Percentiles rank a stretch among this genome's conserved stretches.
Conservation (phyloP, 2,113 vertebrate species). For the Struthidea cinerea region DNA sequence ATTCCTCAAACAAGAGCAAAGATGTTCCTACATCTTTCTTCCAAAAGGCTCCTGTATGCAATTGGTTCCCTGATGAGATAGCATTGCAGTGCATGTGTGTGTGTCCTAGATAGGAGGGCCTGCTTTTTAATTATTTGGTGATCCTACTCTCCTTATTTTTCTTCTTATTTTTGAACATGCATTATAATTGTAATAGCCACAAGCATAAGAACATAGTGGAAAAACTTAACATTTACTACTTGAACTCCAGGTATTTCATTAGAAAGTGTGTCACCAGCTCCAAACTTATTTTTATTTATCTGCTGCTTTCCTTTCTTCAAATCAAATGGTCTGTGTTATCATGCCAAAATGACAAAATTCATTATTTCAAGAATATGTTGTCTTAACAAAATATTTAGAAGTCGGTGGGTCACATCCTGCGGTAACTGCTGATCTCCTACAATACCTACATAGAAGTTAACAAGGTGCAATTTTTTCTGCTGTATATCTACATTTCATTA, state of each 20-base stretch:
- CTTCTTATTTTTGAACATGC: neutral
- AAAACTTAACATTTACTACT: neutral
- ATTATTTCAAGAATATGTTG: neutral
- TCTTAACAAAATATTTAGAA: neutral
- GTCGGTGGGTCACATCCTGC: neutral
- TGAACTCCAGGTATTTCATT: neutral
- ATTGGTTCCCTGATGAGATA: slow-evolving; percentile 63
- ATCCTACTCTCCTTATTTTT: slow-evolving; percentile 16
- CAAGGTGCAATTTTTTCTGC: neutral
- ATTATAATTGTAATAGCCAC: slow-evolving; percentile 24
- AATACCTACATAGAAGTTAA: neutral
- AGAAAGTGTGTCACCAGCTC: neutral
- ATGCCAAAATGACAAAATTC: neutral
- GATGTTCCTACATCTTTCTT: slow-evolving; percentile 70
- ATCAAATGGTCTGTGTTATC: neutral
- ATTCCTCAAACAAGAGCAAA: slow-evolving; percentile 67
- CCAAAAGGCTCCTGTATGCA: slow-evolving; percentile 58
- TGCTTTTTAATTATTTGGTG: slow-evolving; percentile 49
- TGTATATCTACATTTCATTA: neutral
- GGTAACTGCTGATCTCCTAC: neutral
- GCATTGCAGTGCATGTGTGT: neutral
- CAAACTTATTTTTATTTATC: slow-evolving; percentile 13
- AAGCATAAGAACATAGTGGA: neutral
- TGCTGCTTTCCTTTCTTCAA: neutral
- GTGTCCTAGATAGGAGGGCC: slow-evolving; percentile 34